These are phyloP conservation scores for Lepus timidus DNA, from an alignment of 2,113 vertebrate species.

Conservation along the genomic window DNA sequence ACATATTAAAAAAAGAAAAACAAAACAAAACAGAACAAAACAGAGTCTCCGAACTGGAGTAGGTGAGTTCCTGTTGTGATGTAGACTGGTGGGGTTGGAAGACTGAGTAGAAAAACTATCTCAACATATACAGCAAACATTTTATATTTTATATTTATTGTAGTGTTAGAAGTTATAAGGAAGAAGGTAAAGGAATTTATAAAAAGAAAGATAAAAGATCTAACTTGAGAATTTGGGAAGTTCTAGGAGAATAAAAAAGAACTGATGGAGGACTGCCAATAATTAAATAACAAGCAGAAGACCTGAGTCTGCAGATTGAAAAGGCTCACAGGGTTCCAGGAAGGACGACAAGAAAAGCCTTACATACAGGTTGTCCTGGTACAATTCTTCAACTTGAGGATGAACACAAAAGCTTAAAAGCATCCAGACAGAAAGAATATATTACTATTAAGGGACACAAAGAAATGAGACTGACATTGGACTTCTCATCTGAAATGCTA, in stretches of 20 bases:
- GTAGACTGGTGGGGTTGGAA: neutral
- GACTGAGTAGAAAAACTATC: neutral
- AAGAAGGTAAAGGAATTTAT: neutral
- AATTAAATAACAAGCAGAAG: conserved; percentile 10
- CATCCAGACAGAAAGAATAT: neutral
- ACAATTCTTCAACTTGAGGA: conserved; percentile 41
- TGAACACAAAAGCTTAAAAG: conserved; percentile 26
- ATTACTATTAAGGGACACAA: neutral
- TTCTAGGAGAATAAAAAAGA: conserved; percentile 46
- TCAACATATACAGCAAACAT: neutral
- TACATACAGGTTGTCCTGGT: neutral
- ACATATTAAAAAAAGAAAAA: neutral
- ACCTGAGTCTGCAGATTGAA: neutral
- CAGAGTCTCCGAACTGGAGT: neutral
- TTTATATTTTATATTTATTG: neutral
- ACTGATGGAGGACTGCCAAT: neutral
- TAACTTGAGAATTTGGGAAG: neutral
- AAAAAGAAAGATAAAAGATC: conserved; percentile 22
- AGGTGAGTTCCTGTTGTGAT: neutral
- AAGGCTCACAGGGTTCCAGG: neutral
- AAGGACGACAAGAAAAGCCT: conserved; percentile 24
- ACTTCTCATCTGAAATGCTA: conserved; percentile 51
- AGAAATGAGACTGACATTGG: neutral
- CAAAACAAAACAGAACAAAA: too few relatives aligned
- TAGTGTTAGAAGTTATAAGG: too few relatives aligned